Evolutionary conservation across 2,888 invertebrate genomes (phyloP), one percentile per base, ranked within the genome.

Genomic region (Cephus pygmeus): DNA sequence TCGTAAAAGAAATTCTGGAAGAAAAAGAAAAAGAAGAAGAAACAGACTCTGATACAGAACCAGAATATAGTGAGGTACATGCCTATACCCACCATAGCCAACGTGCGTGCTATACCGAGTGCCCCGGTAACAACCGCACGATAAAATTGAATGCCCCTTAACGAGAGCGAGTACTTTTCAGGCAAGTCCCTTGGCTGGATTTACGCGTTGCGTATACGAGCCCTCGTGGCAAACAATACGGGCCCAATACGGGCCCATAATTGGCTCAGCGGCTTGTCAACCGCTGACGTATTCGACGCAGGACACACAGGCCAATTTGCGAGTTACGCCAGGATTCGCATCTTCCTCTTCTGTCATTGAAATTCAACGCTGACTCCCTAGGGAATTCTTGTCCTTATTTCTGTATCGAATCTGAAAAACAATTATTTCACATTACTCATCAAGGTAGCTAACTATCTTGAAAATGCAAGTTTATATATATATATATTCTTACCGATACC

Each of bases 1-100:
- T 71, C 77, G 77, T 77, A 36, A 75, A 77, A 75, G 71, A 75
- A 77, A 75, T 77, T 77, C 77, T 56, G 23, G 30, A 34, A 40
- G 69, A 31, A 34, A 15, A 40, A 40, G 6, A 40, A 40, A n/a
- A 34, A 71, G 34, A 23, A 34, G 75, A 73, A 73, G 73, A 56
- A 35, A 33, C 40, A 33, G 33, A 76, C 12, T 34, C 34, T 9
- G 34, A 15, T 30, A 30, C 40, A 11, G 56, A 40, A 12, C 69
- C 56, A 56, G 56, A 56, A 23, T 56, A 9, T 56, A 56, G 56
- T 56, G 9, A 56, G 56, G 56, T 56, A 56, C 56, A 56, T 56
- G 23, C 56, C 56, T 56, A 56, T 56, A 56, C 56, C 56, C 1
- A 56, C 23, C 56, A 56, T 56, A 56, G 56, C 56, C 23, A 56